Evolutionary conservation across 1,140 invertebrate genomes (phyloP).

Genomic region (Drosophila micromelanica): DNA sequence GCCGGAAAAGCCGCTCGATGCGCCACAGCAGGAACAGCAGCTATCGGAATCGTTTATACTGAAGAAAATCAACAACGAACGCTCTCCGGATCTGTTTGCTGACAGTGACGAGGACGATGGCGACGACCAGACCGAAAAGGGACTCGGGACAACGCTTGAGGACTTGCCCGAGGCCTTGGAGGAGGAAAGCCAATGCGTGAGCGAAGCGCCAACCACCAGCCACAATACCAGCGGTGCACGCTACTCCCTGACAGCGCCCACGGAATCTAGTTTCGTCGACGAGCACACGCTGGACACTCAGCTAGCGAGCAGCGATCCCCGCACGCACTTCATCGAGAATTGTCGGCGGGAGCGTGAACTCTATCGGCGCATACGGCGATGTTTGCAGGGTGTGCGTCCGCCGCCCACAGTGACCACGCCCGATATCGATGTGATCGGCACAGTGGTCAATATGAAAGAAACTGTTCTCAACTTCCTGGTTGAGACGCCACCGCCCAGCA

Average conservation of each 20-base stretch:
- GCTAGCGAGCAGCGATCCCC: slow-evolving; percentile 46
- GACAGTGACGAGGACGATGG: slow-evolving; percentile 73
- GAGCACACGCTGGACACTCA: slow-evolving; percentile 68
- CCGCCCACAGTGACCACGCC: slow-evolving; percentile 87
- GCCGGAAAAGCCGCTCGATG: slow-evolving; percentile 39
- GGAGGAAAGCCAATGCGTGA: slow-evolving; percentile 59
- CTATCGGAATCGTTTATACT: slow-evolving; percentile 55
- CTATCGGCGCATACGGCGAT: slow-evolving; percentile 71
- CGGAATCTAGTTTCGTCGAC: slow-evolving; percentile 76
- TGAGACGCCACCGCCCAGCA: background rate
- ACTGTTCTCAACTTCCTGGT: slow-evolving; percentile 65
- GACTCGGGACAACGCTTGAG: slow-evolving; percentile 30
- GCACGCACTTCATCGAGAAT: slow-evolving; percentile 70
- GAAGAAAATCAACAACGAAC: slow-evolving; percentile 68
- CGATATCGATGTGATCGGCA: slow-evolving; percentile 84
- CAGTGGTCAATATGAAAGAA: slow-evolving; percentile 85
- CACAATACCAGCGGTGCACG: slow-evolving; percentile 42
- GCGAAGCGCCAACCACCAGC: slow-evolving; percentile 31
- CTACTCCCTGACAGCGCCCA: slow-evolving; percentile 53
- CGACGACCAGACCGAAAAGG: slow-evolving; percentile 47
- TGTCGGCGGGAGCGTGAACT: slow-evolving; percentile 71
- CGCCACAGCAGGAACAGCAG: slow-evolving; percentile 37
- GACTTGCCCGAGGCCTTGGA: slow-evolving; percentile 55
- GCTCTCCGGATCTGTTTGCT: slow-evolving; percentile 79
- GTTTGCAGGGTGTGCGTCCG: slow-evolving; percentile 86